These are phyloP conservation scores for Nothura maculosa DNA, from an alignment of 2,797 vertebrate species.

Conservation along the genomic window DNA sequence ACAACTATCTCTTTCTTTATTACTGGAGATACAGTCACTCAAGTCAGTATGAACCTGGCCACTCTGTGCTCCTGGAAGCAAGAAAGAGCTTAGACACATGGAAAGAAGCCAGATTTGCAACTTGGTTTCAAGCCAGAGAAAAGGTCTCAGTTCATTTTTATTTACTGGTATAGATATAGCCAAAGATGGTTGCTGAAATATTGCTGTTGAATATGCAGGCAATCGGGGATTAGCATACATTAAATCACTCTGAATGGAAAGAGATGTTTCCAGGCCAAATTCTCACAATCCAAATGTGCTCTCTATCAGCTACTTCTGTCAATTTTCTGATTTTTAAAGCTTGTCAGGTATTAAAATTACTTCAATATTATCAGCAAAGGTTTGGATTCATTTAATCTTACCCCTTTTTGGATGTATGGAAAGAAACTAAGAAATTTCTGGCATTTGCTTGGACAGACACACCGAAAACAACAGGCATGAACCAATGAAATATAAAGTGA, in stretches of 20 bases:
- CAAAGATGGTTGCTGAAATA: not conserved
- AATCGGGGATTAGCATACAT: not conserved
- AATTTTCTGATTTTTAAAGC: not conserved
- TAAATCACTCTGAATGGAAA: not conserved
- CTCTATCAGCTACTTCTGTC: not conserved
- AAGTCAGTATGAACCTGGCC: not conserved
- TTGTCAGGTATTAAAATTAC: not conserved
- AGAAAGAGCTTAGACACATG: accelerated
- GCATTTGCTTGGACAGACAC: not conserved
- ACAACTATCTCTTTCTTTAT: not conserved
- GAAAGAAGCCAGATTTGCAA: not conserved
- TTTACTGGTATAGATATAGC: not conserved
- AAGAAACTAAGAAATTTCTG: not conserved
- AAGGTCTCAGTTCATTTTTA: not conserved
- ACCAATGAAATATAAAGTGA: not conserved
- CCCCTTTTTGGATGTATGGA: not conserved
- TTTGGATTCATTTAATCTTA: not conserved
- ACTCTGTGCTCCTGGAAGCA: not conserved
- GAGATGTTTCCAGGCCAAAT: not conserved
- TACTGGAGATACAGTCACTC: not conserved
- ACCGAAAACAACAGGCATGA: not conserved
- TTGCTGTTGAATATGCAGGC: not conserved
- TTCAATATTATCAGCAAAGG: not conserved
- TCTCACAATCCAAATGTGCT: not conserved
- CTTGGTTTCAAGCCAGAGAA: not conserved